Evolutionary conservation across 2,797 vertebrate genomes (phyloP), one percentile per base, ranked within the genome.

Genomic region (Cichlasoma orientale): DNA sequence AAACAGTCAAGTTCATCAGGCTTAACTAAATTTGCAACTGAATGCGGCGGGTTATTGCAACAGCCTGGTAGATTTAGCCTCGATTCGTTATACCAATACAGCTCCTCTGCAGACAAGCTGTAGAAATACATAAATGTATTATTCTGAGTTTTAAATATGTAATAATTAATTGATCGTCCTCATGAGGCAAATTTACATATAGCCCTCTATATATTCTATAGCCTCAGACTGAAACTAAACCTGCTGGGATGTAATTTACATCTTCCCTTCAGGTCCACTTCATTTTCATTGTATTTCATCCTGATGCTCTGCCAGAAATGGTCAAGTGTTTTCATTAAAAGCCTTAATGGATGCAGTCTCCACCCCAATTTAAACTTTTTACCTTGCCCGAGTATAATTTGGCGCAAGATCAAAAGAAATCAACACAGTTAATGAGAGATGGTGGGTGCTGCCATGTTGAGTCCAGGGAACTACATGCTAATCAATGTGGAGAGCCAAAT

Each of bases 251-350:
- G 54, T 41, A 54, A 82, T 88, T 87, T 84, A 66, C 85, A 87
- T 91, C 63, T 80, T 47, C 31, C 69, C 82, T 86, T 74, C 56
- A 72, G 82, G 78, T 84, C 53, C 52, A 47, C 29, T 21, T 56
- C 77, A 86, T 91, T 88, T 91, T 52, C 77, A 83, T 86, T 73
- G 57, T 29, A 57, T 81, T 16, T 70, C 25, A 27, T 53, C 11
- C 55, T 68, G 57, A 50, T 78, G 19, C 57, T 7, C 38, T 38
- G 75, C 85, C 89, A 90, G 72, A 76, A 74, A 79, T 66, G 83
- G 83, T 81, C 78, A 90, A 85, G 76, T 82, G 66, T 83, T 90
- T 91, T 84, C 70, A 80, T 76, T 86, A 61, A 61, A 47, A 84
- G 68, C 19, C 29, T 70, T 78, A 79, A 87, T 90, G 75, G 70